Percentiles rank a stretch among this genome's conserved stretches.
Conservation (phyloP, 2,888 invertebrate species). For the Pammene fasciana region DNA sequence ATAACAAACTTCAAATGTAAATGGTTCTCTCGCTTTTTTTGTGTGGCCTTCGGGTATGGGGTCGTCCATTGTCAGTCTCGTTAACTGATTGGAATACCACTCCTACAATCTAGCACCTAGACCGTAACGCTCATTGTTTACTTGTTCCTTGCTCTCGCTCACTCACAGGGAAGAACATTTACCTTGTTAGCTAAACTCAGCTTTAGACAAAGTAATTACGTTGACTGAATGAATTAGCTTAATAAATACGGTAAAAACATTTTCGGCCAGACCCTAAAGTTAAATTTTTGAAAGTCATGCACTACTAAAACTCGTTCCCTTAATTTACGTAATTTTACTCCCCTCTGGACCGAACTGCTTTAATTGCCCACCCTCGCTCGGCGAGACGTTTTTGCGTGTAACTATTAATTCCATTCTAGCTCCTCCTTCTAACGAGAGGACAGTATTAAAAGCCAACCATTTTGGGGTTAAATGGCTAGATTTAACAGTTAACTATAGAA, state of each 20-base stretch:
- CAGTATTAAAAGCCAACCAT: conserved; percentile 22
- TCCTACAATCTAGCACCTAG: conserved; percentile 51
- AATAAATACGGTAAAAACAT: neutral
- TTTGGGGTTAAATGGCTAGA: neutral
- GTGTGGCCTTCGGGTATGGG: too few species aligned
- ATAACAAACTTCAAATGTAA: too few species aligned
- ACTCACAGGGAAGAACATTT: conserved; percentile 8
- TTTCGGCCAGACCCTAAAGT: neutral
- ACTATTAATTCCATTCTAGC: conserved; percentile 38
- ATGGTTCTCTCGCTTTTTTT: too few species aligned
- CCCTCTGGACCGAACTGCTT: conserved; percentile 28
- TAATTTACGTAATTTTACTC: conserved; percentile 33
- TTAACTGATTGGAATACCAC: neutral
- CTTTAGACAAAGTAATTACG: too few species aligned
- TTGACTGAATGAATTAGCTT: too few species aligned
- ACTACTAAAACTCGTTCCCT: conserved; percentile 17
- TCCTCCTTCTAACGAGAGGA: conserved; percentile 28
- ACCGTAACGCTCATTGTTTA: conserved; percentile 60
- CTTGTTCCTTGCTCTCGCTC: too few species aligned
- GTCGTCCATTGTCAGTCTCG: neutral
- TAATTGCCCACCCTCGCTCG: conserved; percentile 39
- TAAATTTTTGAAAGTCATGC: neutral
- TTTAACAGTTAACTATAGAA: neutral
- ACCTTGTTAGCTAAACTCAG: neutral
- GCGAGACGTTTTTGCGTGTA: conserved; percentile 39